Evolutionary conservation across 2,113 vertebrate species (phyloP), one percentile per base, ranked within the genome.

Genomic region (Alectura lathami): DNA sequence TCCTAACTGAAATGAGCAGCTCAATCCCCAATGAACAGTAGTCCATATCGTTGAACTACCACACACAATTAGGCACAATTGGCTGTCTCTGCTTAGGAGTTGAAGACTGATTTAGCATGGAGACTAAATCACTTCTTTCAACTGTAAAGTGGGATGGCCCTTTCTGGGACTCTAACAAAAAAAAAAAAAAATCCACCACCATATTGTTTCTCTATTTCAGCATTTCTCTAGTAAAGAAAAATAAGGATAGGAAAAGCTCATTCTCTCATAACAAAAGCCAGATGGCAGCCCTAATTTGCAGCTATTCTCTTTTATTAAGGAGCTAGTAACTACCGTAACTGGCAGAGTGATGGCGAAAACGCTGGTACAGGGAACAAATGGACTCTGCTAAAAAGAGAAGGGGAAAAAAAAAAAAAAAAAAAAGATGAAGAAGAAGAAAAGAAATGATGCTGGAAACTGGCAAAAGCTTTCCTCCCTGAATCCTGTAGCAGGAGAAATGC

Each of bases 61-160:
- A 96, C 91, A 96, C 96, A 85, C 83, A 86, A 96, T 98, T 97
- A 96, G 93, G 89, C 93, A 96, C 96, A 89, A 94, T 96, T 96
- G 97, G 75, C 93, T 94, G 86, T 94, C 92, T 95, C 80, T 95
- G 86, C 75, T 92, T 94, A 94, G 91, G 94, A 95, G 91, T 82
- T 94, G 91, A 94, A 92, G 91, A 89, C 73, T 89, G 73, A 80
- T 91, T 97, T 88, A 94, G 64, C 88, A 81, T 36, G 24, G 89
- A 81, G 63, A 74, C 68, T 64, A 84, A 92, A 95, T 91, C 63
- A 83, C 29, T 93, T 73, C 42, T 90, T 84, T 89, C 70, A 87
- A 53, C 77, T 91, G n/a, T 68, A 88, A 96, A 93, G 43, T 73
- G 51, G 62, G 53, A 66, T 83, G 53, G 30, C 40, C 51, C 34